Base-by-base conservation (phyloP, 2,888 invertebrate genomes). In the Tubiluchus corallicola region DNA sequence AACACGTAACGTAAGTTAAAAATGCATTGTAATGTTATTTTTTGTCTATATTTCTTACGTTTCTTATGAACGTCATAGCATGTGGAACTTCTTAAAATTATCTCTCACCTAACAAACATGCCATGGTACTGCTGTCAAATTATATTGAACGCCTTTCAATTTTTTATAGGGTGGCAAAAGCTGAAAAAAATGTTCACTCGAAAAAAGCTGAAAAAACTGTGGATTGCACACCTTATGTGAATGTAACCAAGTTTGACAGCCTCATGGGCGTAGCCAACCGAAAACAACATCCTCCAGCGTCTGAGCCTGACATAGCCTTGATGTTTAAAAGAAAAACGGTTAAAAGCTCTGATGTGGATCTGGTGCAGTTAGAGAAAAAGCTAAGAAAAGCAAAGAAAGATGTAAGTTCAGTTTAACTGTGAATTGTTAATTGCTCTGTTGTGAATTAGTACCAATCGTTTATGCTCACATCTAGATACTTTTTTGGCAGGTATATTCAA, bases 201-300 rank as follows among this genome's bases (percentile, higher is more conserved):
- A 9, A n/a, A 29, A 29, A 29, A 29, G 29, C n/a, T 9, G 29
- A 29, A 9, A 9, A n/a, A n/a, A 9, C 29, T 29, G 29, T 29
- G 9, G 29, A 29, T n/a, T 29, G 29, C n/a, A 29, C 9, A 9
- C 29, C 29, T 9, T 29, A 29, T 29, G 29, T 29, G n/a, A 29
- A 29, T n/a, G 9, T 9, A 9, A 29, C 29, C 9, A 29, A 29
- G 29, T 29, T 29, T n/a, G 29, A 29, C 29, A 29, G n/a, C 29
- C 29, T 29, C 9, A 29, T 29, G 29, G 29, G 29, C n/a, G 29
- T 29, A n/a, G 29, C 29, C 29, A 29, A 29, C 29, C 29, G 29
- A 9, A 29, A 29, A n/a, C 29, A 29, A n/a, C 29, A 29, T 29
- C 29, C 29, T 9, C 29, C 29, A 9, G 29, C n/a, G n/a, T n/a